Percentiles rank a stretch among this genome's conserved stretches.
Conservation (phyloP, 2,888 invertebrate species). For the Leptura quadrifasciata region DNA sequence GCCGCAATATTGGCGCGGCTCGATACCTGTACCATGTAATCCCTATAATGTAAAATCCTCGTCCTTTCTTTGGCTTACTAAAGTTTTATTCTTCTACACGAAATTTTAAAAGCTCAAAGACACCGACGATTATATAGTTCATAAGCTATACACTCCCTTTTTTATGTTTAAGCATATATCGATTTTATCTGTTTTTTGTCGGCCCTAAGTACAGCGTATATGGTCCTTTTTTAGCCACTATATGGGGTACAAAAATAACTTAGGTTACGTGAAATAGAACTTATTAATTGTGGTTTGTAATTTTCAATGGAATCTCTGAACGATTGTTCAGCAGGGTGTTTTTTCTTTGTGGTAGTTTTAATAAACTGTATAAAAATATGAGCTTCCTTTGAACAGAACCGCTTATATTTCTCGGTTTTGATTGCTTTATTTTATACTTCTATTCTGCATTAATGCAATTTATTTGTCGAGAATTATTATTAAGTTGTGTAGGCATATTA, state of each 20-base stretch:
- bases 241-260: conserved; percentile 45
- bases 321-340: conserved; percentile 28
- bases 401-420: neutral
- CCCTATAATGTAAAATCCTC: conserved; percentile 73
- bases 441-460: no score
- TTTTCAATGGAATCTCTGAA: conserved; percentile 43
- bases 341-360: conserved; percentile 27
- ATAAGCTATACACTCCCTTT: conserved; percentile 62
- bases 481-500: no score
- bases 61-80: conserved; percentile 71
- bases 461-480: no score
- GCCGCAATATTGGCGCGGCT: conserved; percentile 69
- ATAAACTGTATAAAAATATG: neutral
- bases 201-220: conserved; percentile 17
- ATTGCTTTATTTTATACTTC: neutral
- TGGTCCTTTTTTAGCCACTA: conserved; percentile 42
- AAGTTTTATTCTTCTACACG: conserved; percentile 71
- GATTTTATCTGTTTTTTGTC: conserved; percentile 47
- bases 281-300: conserved; percentile 53
- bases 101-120: conserved; percentile 70
- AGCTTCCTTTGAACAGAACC: neutral
- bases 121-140: conserved; percentile 69
- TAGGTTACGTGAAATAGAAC: conserved; percentile 44
- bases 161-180: conserved; percentile 46
- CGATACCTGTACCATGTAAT: conserved; percentile 71